Base-by-base conservation (phyloP, 2,888 invertebrate species). In the Meganola albula region DNA sequence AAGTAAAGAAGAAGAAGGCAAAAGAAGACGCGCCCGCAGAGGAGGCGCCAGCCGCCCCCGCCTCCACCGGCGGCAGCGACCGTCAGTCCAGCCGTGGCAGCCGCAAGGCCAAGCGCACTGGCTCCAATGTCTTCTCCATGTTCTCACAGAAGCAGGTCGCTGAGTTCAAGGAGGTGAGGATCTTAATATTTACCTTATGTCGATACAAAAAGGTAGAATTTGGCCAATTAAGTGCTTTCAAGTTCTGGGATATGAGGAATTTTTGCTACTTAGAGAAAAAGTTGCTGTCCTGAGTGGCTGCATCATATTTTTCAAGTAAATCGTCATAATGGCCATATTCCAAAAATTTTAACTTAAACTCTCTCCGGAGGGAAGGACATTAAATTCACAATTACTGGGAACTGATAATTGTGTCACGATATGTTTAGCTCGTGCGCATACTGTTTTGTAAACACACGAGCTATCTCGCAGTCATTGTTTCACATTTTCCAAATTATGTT, bases 61-160 rank as follows among this genome's bases (percentile, higher is more conserved):
- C 91, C 59, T 87, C 90, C 57, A 85, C 88, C 45, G 77, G 88
- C 45, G 77, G 89, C 53, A 88, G 90, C 46, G 89, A 89, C 58
- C 87, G 94, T 71, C 91, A 92, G 63, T 93, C 93, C 52, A 93
- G 94, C 65, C 92, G 94, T 59, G 93, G 95, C 60, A 94, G 93
- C 80, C 91, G 89, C 76, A 87, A 89, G 77, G 93, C 93, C 63
- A 96, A 96, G 87, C 92, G 95, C 77, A 91, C 94, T 74, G 96
- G 96, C 63, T 96, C 96, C 89, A 96, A 95, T 88, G 96, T 97
- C 79, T 97, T 97, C 91, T 96, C 96, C 74, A 96, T 96, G 93
- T 97, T 97, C 92, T 92, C 96, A 65, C 96, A 96, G 89, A 93
- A 93, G 87, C 96, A 97, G 89, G 95, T 97, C 70, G 95, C 96